Evolutionary conservation across 1,140 invertebrate species (phyloP).

Genomic region (Artemia franciscana): DNA sequence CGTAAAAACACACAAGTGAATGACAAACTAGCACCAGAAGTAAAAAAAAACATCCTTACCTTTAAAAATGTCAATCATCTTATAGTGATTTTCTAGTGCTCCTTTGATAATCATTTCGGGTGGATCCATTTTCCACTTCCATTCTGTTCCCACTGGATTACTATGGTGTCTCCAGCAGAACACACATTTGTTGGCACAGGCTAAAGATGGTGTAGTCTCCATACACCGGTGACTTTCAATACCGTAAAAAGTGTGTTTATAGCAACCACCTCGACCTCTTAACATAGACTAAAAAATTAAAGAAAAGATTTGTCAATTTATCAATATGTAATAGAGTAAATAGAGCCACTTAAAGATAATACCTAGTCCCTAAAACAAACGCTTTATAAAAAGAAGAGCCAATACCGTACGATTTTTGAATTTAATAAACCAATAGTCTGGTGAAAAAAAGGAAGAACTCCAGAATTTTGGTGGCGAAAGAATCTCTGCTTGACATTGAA

Average conservation of each 20-base stretch:
- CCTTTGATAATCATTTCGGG: conserved; percentile 28
- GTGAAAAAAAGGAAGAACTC: too few species aligned
- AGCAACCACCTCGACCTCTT: conserved; percentile 35
- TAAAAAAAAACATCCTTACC: conserved; percentile 21
- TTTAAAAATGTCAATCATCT: conserved; percentile 36
- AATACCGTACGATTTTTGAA: too few species aligned
- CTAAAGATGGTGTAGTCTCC: conserved; percentile 28
- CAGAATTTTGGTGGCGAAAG: too few species aligned
- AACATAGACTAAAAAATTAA: conserved; percentile 29
- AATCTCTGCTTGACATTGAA: too few species aligned
- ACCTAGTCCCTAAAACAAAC: too few species aligned
- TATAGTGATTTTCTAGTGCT: conserved; percentile 29
- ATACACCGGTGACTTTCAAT: conserved; percentile 31
- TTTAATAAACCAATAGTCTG: too few species aligned
- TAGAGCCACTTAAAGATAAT: too few species aligned
- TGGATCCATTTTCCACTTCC: conserved; percentile 37
- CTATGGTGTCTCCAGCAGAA: conserved; percentile 42
- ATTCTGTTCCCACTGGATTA: conserved; percentile 43
- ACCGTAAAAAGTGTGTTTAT: conserved; percentile 41
- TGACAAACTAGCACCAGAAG: too few species aligned
- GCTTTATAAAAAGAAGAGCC: too few species aligned
- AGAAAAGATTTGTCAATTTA: too few species aligned
- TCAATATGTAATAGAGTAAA: too few species aligned
- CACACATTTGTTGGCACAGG: conserved; percentile 42
- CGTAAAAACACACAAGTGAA: too few species aligned